phyloP scores from a whole-genome alignment of 2,888 invertebrate species.

The Amblyjoppa fuscipennis region DNA sequence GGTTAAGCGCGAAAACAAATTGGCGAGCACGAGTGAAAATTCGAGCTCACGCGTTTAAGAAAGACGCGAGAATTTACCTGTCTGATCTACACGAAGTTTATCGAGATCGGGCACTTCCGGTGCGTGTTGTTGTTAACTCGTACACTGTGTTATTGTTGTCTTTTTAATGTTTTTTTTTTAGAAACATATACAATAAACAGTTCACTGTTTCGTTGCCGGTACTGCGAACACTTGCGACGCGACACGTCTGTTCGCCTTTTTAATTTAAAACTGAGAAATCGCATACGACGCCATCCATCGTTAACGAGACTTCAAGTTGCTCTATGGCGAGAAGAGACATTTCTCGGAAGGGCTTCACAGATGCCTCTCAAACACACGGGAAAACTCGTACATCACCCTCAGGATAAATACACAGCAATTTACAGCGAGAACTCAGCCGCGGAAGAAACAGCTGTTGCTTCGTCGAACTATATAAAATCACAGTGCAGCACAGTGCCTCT shows the following conservation, averaged over 20 bases:
- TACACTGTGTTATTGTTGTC: neutral
- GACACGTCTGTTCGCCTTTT: too few species aligned
- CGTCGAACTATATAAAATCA: neutral
- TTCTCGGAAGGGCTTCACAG: too few species aligned
- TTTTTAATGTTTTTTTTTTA: neutral
- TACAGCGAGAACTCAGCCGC: conserved; percentile 8
- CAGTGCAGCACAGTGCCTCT: neutral
- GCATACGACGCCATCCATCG: too few species aligned
- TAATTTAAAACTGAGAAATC: too few species aligned
- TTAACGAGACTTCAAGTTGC: too few species aligned
- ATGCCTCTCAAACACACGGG: too few species aligned
- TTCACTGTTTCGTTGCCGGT: neutral
- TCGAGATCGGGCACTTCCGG: neutral
- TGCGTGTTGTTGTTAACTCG: neutral
- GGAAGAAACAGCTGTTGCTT: neutral
- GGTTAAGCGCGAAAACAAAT: conserved; percentile 1
- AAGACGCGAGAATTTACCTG: neutral
- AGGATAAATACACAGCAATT: neutral
- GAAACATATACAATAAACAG: neutral
- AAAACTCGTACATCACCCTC: neutral
- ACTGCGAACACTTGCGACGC: too few species aligned
- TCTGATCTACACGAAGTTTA: neutral
- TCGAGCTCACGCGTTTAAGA: neutral
- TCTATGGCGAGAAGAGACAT: too few species aligned
- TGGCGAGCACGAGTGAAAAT: neutral